Conservation (phyloP, 1,140 invertebrate species). For the Caerostris darwini region DNA sequence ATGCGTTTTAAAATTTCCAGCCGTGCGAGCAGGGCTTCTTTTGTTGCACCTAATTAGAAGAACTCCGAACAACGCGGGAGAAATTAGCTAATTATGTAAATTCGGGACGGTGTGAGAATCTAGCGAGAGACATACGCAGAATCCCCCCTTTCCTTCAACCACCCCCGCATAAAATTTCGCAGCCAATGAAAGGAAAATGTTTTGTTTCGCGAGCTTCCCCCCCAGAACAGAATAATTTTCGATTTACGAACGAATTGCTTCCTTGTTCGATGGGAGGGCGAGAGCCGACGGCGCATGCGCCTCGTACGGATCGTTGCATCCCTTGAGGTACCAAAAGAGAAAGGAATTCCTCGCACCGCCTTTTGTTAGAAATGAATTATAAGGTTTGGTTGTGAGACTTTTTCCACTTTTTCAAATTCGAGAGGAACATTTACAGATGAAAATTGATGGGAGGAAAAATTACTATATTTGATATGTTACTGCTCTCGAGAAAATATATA, state of each 20-base stretch:
- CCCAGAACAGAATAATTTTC: slow-evolving; percentile 25
- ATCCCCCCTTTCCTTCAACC: background rate
- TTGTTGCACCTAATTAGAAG: slow-evolving; percentile 26
- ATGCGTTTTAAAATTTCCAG: slow-evolving; percentile 59
- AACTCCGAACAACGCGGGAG: background rate
- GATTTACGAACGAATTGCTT: slow-evolving; percentile 43
- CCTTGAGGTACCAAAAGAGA: slow-evolving; percentile 11
- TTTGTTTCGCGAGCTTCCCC: background rate
- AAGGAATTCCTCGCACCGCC: slow-evolving; percentile 18
- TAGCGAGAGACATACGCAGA: background rate
- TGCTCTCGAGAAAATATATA: too few species aligned
- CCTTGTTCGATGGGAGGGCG: background rate
- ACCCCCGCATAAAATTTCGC: slow-evolving; percentile 54
- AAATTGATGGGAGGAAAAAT: too few species aligned
- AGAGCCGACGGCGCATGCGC: background rate
- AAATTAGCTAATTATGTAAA: slow-evolving; percentile 58
- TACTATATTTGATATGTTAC: too few species aligned
- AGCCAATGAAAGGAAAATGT: slow-evolving; percentile 63
- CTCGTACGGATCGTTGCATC: background rate
- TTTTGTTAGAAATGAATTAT: background rate
- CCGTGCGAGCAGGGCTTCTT: slow-evolving; percentile 12
- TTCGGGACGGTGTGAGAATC: background rate
- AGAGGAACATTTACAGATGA: too few species aligned
- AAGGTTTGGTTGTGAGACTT: background rate
- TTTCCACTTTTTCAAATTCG: too few species aligned